Evolutionary conservation across 2,888 invertebrate species (phyloP), one percentile per base, ranked within the genome.

Genomic region (Brachyptera risi): DNA sequence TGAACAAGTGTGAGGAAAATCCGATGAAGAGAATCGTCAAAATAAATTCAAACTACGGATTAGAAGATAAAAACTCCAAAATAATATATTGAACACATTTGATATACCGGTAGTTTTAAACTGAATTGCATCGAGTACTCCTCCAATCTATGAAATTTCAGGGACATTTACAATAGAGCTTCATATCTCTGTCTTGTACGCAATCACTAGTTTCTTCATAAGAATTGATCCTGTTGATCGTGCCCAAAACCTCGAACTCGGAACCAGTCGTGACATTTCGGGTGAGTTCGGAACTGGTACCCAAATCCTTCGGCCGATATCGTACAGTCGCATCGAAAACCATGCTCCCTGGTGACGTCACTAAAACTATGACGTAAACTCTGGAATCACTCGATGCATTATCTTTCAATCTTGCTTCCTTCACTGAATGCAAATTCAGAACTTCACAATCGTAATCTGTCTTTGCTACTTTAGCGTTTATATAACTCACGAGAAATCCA

Each of bases 271-370:
- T n/a, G n/a, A n/a, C n/a, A n/a, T n/a, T n/a, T n/a, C n/a, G n/a
- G n/a, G n/a, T n/a, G n/a, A n/a, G n/a, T n/a, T n/a, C n/a, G n/a
- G n/a, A n/a, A n/a, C n/a, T n/a, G n/a, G n/a, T n/a, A n/a, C 21
- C 38, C 42, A 17, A 42, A 5, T n/a, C 21, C n/a, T n/a, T 19
- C 7, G n/a, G 15, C 50, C 50, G 56, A 17, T 60, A 50, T 71
- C 78, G 73, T 1, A 90, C 79, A 0, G 88, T 88, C 0, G 85
- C 83, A 74, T 91, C 90, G 69, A 87, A 90, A 37, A 83, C 75
- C 1, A 81, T 83, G 63, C 81, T 79, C 3, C 86, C 86, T 1
- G 90, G 91, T 5, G 73, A 73, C 15, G 87, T 83, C 61, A 82
- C 79, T 60, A 91, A 79, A 59, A 84, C 80, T n/a, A 88, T 77